phyloP scores from a whole-genome alignment of 2,888 invertebrate species.

The Matsumyia berberina region DNA sequence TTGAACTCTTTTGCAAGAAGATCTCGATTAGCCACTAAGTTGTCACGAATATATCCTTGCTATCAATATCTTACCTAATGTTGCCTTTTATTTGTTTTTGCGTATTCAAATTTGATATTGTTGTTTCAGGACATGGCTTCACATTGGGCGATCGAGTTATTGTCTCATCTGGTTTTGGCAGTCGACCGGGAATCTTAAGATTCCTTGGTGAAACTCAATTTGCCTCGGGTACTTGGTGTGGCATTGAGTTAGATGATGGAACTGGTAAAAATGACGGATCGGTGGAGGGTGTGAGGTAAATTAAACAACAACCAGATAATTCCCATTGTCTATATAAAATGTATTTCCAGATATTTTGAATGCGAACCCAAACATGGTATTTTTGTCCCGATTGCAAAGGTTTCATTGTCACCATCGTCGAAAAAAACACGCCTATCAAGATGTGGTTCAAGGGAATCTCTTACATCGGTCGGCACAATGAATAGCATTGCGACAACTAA shows the following conservation, averaged over 20 bases:
- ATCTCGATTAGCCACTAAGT: too few relatives aligned
- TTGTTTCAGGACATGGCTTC: constrained; percentile 86
- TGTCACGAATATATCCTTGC: too few relatives aligned
- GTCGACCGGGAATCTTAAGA: constrained; percentile 93
- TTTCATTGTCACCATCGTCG: constrained; percentile 92
- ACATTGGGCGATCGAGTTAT: constrained; percentile 96
- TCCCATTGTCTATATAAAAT: background rate
- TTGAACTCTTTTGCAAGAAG: too few relatives aligned
- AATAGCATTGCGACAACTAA: constrained; percentile 85
- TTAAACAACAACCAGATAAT: background rate
- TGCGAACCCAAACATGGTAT: constrained; percentile 96
- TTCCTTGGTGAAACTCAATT: constrained; percentile 96
- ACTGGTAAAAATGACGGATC: constrained; percentile 98
- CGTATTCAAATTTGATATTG: background rate
- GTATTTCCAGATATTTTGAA: constrained; percentile 93
- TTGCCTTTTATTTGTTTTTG: too few relatives aligned
- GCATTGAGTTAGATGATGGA: constrained; percentile 96
- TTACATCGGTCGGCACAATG: constrained; percentile 89
- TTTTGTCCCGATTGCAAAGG: constrained; percentile 96
- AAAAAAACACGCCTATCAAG: constrained; percentile 88
- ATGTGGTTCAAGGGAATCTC: constrained; percentile 93
- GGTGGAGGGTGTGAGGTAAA: constrained; percentile 94
- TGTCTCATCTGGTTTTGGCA: constrained; percentile 93
- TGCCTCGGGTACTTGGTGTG: constrained; percentile 97
- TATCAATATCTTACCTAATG: too few relatives aligned